Percentiles rank a stretch among this genome's conserved stretches.
Evolutionary conservation across 2,797 vertebrate species (phyloP).

Genomic region (Chaenodraco wilsoni): DNA sequence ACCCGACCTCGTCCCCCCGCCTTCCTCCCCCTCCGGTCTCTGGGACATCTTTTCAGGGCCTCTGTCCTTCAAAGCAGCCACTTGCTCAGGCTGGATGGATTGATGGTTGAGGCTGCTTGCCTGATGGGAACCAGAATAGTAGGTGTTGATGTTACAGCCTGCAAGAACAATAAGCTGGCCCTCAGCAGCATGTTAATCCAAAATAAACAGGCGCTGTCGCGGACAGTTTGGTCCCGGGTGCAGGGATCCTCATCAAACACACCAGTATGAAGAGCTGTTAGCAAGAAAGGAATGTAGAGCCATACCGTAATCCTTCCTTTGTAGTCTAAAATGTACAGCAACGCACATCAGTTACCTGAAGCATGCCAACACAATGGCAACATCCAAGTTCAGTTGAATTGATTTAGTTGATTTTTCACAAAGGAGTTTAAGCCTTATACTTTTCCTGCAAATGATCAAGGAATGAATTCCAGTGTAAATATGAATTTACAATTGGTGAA

Average conservation of each 20-base stretch:
- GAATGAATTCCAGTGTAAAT: not conserved
- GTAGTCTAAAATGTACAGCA: slow-evolving; percentile 49
- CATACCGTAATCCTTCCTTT: slow-evolving; percentile 46
- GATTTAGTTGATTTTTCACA: slow-evolving; percentile 14
- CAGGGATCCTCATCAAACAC: slow-evolving; percentile 56
- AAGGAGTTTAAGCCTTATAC: not conserved
- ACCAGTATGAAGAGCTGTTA: slow-evolving; percentile 27
- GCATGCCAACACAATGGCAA: slow-evolving; percentile 10
- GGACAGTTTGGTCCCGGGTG: slow-evolving; percentile 30
- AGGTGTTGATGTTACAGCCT: slow-evolving; percentile 74
- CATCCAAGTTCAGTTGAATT: not conserved
- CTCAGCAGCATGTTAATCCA: slow-evolving; percentile 83
- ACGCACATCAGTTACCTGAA: slow-evolving; percentile 26
- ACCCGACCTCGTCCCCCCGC: slow-evolving; percentile 53
- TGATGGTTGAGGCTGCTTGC: slow-evolving; percentile 61
- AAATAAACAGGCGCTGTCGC: slow-evolving; percentile 65
- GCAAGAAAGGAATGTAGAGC: slow-evolving; percentile 51
- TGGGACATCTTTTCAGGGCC: slow-evolving; percentile 60
- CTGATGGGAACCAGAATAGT: slow-evolving; percentile 75
- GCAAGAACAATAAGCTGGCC: slow-evolving; percentile 69
- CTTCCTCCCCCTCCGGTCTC: slow-evolving; percentile 16
- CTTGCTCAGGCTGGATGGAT: slow-evolving; percentile 63
- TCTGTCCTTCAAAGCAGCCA: slow-evolving; percentile 73
- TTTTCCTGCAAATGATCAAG: not conserved
- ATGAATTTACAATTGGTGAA: not conserved